These are phyloP conservation scores for Anoplophora glabripennis DNA, from an alignment of 1,140 invertebrate species.

Conservation along the genomic window DNA sequence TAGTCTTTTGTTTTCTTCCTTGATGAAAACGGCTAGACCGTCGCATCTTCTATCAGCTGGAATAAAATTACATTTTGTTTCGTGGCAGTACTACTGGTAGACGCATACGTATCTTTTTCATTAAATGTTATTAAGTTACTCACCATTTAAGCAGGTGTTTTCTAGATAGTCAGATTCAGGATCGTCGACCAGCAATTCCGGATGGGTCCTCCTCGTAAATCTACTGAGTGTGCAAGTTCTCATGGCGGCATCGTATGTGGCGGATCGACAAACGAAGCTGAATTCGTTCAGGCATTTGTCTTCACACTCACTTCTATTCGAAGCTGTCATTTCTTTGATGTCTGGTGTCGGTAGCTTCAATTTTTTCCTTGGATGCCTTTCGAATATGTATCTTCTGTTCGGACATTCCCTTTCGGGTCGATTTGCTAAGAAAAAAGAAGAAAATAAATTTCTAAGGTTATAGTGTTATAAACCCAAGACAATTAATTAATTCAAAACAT, in stretches of 20 bases:
- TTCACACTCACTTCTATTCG: constrained; percentile 84
- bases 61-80: constrained; percentile 9
- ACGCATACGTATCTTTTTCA: no score
- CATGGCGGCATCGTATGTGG: constrained; percentile 72
- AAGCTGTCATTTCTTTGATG: constrained; percentile 74
- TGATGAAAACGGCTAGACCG: constrained; percentile 79
- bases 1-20: constrained; percentile 83
- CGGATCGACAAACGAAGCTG: constrained; percentile 82
- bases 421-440: constrained; percentile 60
- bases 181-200: constrained; percentile 77
- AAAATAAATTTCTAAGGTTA: no score
- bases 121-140: constrained; percentile 27
- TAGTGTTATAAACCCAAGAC: no score
- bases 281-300: constrained; percentile 88
- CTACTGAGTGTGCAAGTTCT: constrained; percentile 76
- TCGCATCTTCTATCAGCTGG: constrained; percentile 80
- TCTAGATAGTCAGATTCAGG: constrained; percentile 86
- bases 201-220: constrained; percentile 80
- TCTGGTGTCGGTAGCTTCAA: constrained; percentile 73
- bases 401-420: constrained; percentile 83
- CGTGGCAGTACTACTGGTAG: no score
- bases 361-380: constrained; percentile 79
- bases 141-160: constrained; percentile 87
- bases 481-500: no score
- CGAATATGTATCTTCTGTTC: constrained; percentile 81